phyloP scores from a whole-genome alignment of 2,113 vertebrate species.

The Myrmecophaga tridactyla region DNA sequence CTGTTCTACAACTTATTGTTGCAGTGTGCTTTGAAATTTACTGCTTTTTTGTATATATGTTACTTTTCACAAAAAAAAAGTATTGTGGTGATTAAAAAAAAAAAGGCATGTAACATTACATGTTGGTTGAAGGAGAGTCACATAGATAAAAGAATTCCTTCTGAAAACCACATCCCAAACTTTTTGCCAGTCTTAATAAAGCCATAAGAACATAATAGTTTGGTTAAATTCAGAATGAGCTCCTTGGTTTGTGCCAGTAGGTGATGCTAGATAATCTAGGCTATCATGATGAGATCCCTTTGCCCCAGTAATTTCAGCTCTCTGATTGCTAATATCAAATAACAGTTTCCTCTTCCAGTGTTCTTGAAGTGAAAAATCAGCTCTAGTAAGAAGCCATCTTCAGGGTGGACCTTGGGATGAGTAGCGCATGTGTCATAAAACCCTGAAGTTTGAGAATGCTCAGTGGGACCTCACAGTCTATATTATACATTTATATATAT shows the following conservation, averaged over 20 bases:
- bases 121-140: neutral
- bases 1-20: too few species aligned
- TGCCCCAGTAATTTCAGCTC: neutral
- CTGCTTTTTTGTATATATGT: too few species aligned
- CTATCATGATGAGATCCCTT: neutral
- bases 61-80: too few species aligned
- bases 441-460: neutral
- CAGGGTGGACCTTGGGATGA: neutral
- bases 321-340: neutral
- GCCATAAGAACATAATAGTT: neutral
- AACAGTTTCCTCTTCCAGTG: neutral
- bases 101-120: neutral
- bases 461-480: neutral
- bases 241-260: neutral
- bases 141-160: conserved; percentile 6
- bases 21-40: too few species aligned
- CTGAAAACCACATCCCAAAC: neutral
- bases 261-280: neutral
- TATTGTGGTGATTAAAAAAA: too few species aligned
- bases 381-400: neutral
- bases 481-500: neutral
- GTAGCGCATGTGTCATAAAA: neutral
- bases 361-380: neutral
- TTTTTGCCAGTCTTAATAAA: conserved; percentile 30
- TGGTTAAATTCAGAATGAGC: neutral